Base-by-base conservation (phyloP, 2,113 vertebrate species). In the Sakesphorus luctuosus region DNA sequence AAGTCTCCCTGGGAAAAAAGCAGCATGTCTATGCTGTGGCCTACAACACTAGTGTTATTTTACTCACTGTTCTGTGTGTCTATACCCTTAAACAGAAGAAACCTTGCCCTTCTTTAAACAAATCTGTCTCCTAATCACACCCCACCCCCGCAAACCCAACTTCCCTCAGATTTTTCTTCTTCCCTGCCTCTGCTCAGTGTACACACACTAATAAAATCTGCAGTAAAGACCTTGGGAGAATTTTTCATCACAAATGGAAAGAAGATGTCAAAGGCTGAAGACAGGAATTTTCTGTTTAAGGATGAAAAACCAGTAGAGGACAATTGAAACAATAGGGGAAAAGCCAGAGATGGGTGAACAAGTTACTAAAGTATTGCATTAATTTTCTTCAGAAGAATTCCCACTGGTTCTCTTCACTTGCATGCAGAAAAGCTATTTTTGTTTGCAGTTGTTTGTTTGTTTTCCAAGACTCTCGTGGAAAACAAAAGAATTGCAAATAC, bases 51-150 rank as follows among this genome's bases (percentile, higher is more conserved):
- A 35, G 92, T 78, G 92, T 78, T 96, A 88, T 95, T 97, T 94
- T 94, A 92, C 68, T 94, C 87, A 59, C 81, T 76, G 74, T 89
- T 92, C 92, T 90, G 90, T 96, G 73, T 93, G 80, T 95, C 75
- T 90, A 5, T 89, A 77, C 49, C 55, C 72, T 92, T 93, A 95
- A 95, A 93, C 83, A 94, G 92, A 90, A 84, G 84, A 88, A 90
- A 94, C 55, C 65, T 95, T 95, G 90, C 88, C 56, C 65, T 96
- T n/a, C 72, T 92, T 92, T 93, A 97, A 96, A 93, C 68, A 96
- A 94, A 94, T 94, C 92, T 93, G 69, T 88, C 72, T 93, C 68
- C 65, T 88, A 63, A 95, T 95, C 80, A 55, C 53, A 88, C 36
- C 44, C 83, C 47, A 21, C 85, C 75, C 82, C 79, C 56, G 5